These are phyloP conservation scores for Deilephila elpenor DNA, from an alignment of 2,888 invertebrate species.

Conservation along the genomic window DNA sequence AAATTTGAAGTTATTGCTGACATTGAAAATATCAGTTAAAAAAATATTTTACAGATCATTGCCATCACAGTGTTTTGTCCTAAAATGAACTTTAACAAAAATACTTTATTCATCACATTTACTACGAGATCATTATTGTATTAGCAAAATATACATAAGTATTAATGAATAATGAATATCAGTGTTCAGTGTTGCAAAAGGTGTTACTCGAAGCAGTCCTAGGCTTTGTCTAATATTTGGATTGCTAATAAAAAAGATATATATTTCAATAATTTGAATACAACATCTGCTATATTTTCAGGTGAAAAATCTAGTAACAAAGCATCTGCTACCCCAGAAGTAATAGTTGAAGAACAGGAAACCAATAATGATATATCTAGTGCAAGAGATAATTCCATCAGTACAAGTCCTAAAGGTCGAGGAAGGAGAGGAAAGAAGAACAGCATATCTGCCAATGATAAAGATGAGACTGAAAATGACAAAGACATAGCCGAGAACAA, in stretches of 20 bases:
- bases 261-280: neutral
- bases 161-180: too few species aligned
- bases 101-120: too few species aligned
- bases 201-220: too few species aligned
- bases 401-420: conserved; percentile 52
- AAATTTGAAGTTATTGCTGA: neutral
- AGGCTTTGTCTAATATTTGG: too few species aligned
- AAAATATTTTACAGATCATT: neutral
- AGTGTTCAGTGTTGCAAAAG: too few species aligned
- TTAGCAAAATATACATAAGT: too few species aligned
- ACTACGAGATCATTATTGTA: too few species aligned
- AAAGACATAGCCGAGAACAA: conserved; percentile 28
- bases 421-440: conserved; percentile 49
- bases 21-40: neutral
- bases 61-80: neutral
- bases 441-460: conserved; percentile 29
- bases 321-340: conserved; percentile 40
- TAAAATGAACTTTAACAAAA: too few species aligned
- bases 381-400: conserved; percentile 38
- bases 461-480: neutral
- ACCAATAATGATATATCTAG: conserved; percentile 42
- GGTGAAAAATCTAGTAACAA: conserved; percentile 46
- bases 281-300: conserved; percentile 42
- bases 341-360: conserved; percentile 66
- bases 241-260: neutral